Base-by-base conservation (phyloP, 2,113 vertebrate genomes). In the Ibidorhyncha struthersii region DNA sequence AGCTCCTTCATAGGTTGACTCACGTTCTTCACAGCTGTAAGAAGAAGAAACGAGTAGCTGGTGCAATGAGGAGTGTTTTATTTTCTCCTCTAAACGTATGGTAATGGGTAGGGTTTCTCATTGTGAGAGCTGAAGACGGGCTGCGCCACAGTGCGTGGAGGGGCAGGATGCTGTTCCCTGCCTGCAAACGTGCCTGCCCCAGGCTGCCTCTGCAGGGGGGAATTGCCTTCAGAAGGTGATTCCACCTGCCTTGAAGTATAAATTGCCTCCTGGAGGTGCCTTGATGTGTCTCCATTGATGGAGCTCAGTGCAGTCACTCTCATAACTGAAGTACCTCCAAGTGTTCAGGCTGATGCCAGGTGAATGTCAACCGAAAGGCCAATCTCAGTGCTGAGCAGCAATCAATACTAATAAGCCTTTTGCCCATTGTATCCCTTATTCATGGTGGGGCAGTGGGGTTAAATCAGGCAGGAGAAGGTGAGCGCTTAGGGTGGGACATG, bases 101-200 rank as follows among this genome's bases (percentile, higher is more conserved):
- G 65, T 45, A 76, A 32, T 7, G 36, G 30, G 50, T 20, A 41
- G 80, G 59, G 77, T 95, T 73, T 79, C 63, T 91, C 50, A 36
- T 4, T 74, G 27, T 7, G 15, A 27, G 59, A 72, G 49, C 66
- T 49, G 85, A 50, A 49, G 62, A 20, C 14, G 40, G 50, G 30
- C 26, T 72, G 66, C 1, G 32, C 59, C 1, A 1, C 0, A 1
- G 23, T 30, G 63, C 2, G 3, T 47, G 14, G 49, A 92, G 41
- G 27, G 27, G 56, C 45, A 65, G n/a, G 50, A 27, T 76, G 32
- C 5, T 1, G 38, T 71, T 88, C 77, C 61, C 71, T 80, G 38
- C 74, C 41, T 66, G 36, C 61, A 66, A 38, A 50, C 3, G 1
- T 52, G 34, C 32, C 43, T 55, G 26, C 19, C 47, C 19, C 14